Evolutionary conservation across 2,888 invertebrate genomes (phyloP).

Genomic region (Trichogramma evanescens): DNA sequence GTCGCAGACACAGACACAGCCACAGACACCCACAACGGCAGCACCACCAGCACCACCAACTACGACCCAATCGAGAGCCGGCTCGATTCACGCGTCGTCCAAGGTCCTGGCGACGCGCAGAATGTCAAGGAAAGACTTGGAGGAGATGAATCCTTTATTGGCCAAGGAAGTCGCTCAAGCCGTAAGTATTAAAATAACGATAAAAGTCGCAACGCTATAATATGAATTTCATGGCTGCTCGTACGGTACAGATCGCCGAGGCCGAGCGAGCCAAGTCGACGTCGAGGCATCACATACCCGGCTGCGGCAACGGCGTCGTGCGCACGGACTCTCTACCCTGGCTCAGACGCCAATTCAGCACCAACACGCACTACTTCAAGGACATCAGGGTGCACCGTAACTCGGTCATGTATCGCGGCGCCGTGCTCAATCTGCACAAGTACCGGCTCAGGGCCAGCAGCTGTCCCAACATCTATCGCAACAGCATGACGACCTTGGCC

Average conservation of each 20-base stretch:
- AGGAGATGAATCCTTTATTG: slow-evolving; percentile 35
- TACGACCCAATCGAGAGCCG: slow-evolving; percentile 18
- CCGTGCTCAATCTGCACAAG: slow-evolving; percentile 74
- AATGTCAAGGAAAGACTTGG: slow-evolving; percentile 36
- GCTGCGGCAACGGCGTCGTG: slow-evolving; percentile 30
- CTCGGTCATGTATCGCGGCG: slow-evolving; percentile 79
- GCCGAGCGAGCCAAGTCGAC: slow-evolving; percentile 32
- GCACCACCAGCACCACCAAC: not conserved
- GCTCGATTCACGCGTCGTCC: slow-evolving; percentile 28
- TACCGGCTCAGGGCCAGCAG: slow-evolving; percentile 80
- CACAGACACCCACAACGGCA: not conserved
- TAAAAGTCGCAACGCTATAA: not conserved
- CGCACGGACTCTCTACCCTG: slow-evolving; percentile 47
- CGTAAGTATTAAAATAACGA: slow-evolving; percentile 23
- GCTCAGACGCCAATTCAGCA: slow-evolving; percentile 53
- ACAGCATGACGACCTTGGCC: slow-evolving; percentile 80
- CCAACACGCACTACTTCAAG: slow-evolving; percentile 64
- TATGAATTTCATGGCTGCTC: not conserved
- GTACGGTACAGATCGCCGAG: slow-evolving; percentile 28
- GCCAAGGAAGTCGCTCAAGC: slow-evolving; percentile 32
- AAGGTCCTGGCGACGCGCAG: slow-evolving; percentile 30
- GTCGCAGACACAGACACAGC: slow-evolving; percentile 7
- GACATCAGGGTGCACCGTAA: slow-evolving; percentile 68
- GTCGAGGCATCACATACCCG: slow-evolving; percentile 34
- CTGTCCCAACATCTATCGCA: slow-evolving; percentile 84